Percentiles rank a stretch among this genome's conserved stretches.
Evolutionary conservation across 2,888 invertebrate genomes (phyloP).

Genomic region (Pristionchus arcanus): DNA sequence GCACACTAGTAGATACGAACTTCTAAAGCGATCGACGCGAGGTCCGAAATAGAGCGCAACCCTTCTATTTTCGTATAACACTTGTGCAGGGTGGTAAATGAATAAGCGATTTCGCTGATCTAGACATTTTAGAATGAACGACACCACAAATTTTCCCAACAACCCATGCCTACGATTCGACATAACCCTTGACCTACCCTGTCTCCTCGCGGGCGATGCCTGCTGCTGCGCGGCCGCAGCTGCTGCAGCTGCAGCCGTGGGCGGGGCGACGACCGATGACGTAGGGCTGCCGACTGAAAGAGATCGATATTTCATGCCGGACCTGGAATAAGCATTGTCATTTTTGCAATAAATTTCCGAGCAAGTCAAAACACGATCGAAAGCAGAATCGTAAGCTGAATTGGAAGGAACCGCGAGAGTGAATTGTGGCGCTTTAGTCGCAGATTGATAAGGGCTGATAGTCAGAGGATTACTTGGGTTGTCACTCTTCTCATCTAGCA

Average conservation of each 20-base stretch:
- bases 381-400: too few relatives aligned
- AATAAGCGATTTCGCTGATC: too few relatives aligned
- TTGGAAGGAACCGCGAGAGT: neutral
- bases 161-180: neutral
- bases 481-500: slow-evolving; percentile 1
- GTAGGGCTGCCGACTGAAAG: slow-evolving; percentile 50
- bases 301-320: slow-evolving; percentile 37
- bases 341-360: neutral
- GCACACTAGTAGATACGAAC: neutral
- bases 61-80: too few relatives aligned
- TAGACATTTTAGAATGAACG: too few relatives aligned
- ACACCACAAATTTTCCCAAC: neutral
- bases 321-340: neutral
- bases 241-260: slow-evolving; percentile 16
- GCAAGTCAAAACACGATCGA: neutral
- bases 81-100: too few relatives aligned
- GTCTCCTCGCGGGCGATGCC: slow-evolving; percentile 38
- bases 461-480: slow-evolving; percentile 42
- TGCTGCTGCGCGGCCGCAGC: slow-evolving; percentile 13
- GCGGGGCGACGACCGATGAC: neutral
- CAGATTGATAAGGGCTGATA: slow-evolving; percentile 28
- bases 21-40: neutral
- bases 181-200: neutral
- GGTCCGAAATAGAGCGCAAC: too few relatives aligned
- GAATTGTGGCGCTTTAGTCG: slow-evolving; percentile 28